These are phyloP conservation scores for Tromatobia lineatoria DNA, from an alignment of 2,888 invertebrate genomes.

Conservation along the genomic window DNA sequence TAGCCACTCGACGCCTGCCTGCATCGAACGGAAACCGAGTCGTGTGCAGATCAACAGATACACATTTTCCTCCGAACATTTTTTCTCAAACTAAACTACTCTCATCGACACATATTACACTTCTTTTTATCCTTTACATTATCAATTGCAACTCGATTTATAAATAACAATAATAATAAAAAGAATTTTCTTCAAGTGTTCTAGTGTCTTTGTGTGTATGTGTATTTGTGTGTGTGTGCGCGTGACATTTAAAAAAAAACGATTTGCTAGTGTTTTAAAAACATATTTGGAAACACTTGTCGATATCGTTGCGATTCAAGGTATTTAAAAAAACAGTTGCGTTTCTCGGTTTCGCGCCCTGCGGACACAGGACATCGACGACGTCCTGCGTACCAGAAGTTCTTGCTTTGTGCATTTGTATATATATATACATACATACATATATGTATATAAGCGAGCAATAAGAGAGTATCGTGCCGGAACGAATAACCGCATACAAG, in stretches of 20 bases:
- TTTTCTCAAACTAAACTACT: background rate
- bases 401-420: slow-evolving; percentile 28
- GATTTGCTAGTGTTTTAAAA: background rate
- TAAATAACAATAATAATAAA: background rate
- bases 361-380: slow-evolving; percentile 7
- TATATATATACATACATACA: slow-evolving; percentile 19
- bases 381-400: slow-evolving; percentile 60
- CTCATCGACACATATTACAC: background rate
- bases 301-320: background rate
- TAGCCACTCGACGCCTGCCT: slow-evolving; percentile 85
- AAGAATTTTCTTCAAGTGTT: background rate
- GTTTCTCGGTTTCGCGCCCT: slow-evolving; percentile 24
- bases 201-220: background rate
- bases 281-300: slow-evolving; percentile 20
- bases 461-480: slow-evolving; percentile 48
- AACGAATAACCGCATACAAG: slow-evolving; percentile 48
- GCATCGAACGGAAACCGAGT: slow-evolving; percentile 77
- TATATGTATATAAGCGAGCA: background rate
- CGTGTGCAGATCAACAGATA: slow-evolving; percentile 63
- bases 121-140: background rate
- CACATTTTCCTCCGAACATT: background rate
- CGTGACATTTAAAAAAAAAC: background rate
- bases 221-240: background rate
- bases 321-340: background rate
- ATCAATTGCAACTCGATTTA: background rate